Conservation (phyloP, 2,113 vertebrate genomes). For the Tachycineta bicolor region DNA sequence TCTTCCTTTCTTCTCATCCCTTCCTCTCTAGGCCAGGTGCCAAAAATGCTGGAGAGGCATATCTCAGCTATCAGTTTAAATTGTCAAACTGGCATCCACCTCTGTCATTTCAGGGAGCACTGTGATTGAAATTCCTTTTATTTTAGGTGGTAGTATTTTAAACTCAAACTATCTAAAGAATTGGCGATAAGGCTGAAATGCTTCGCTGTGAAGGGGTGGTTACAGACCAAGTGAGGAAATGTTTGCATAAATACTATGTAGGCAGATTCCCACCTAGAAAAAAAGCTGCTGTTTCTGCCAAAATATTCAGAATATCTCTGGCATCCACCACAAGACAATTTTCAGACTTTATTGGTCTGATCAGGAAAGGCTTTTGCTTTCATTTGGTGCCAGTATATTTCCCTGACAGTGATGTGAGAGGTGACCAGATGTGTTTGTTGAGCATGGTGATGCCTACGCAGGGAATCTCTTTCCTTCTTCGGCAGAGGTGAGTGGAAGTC, state of each 20-base stretch:
- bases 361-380: constrained; percentile 27
- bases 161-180: constrained; percentile 46
- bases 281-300: constrained; percentile 6
- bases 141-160: constrained; percentile 58
- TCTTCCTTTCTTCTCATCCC: not conserved
- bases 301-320: constrained; percentile 47
- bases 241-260: constrained; percentile 60
- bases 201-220: constrained; percentile 30
- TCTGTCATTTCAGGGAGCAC: constrained; percentile 20
- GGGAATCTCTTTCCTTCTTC: not conserved
- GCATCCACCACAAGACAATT: constrained; percentile 26
- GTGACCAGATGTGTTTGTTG: not conserved
- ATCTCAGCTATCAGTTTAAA: constrained; percentile 13
- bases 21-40: constrained; percentile 37
- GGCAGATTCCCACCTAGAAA: constrained; percentile 67
- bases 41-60: constrained; percentile 3
- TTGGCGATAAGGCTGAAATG: not conserved
- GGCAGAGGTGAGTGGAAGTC: constrained; percentile 28
- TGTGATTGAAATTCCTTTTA: constrained; percentile 34
- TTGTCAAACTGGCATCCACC: constrained; percentile 31
- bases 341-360: constrained; percentile 22
- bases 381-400: not conserved
- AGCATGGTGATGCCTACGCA: not conserved
- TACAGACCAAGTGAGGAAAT: constrained; percentile 51
- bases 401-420: not conserved